Conservation (phyloP, 2,113 vertebrate genomes). For the Otolemur garnettii region DNA sequence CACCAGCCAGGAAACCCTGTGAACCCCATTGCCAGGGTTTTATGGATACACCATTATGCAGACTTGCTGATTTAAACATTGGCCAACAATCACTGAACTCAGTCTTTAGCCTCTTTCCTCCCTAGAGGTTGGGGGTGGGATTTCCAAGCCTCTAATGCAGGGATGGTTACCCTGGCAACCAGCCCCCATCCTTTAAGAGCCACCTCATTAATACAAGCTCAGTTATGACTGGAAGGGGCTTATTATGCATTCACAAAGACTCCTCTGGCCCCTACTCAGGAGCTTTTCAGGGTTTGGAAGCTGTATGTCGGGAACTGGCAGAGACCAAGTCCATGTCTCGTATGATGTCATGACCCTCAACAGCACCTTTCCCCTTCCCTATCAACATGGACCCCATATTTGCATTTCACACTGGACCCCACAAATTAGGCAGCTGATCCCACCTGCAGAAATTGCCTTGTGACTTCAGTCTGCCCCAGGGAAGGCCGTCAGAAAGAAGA, state of each 20-base stretch:
- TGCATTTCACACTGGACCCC: neutral
- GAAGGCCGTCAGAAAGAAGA: too few species aligned
- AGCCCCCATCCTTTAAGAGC: neutral
- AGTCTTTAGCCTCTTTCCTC: neutral
- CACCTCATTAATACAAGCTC: neutral
- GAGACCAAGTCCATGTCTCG: neutral
- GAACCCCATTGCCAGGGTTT: neutral
- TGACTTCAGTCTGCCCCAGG: neutral
- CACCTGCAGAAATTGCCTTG: neutral
- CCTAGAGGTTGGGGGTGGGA: neutral
- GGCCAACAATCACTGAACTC: rapidly evolving
- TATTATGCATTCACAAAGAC: neutral
- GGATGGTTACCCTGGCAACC: neutral
- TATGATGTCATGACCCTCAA: neutral
- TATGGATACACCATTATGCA: too few species aligned
- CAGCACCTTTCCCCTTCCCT: too few species aligned
- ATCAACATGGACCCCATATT: neutral
- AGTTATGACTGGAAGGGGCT: neutral
- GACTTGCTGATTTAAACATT: neutral
- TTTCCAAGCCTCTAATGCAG: neutral
- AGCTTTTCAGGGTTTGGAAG: neutral
- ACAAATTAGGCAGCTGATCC: neutral
- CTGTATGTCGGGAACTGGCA: neutral
- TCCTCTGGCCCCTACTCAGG: neutral
- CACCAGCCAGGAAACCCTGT: neutral